A percentile compares a stretch with the other conserved stretches of the same genome.
phyloP scores from a whole-genome alignment of 2,888 invertebrate species.

The Zonitis immaculata region DNA sequence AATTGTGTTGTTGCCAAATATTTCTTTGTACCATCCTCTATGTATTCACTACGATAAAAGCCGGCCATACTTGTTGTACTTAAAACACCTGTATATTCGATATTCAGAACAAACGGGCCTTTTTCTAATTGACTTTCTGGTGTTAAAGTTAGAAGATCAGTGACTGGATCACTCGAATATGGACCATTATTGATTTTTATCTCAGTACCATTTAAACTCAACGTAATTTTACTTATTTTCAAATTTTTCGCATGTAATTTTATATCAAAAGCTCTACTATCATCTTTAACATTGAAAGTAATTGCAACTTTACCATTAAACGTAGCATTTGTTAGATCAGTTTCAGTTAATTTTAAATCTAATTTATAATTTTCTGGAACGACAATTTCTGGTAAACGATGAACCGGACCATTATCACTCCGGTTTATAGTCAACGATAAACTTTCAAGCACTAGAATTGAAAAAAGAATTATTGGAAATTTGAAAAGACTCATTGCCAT shows the following conservation, averaged over 20 bases:
- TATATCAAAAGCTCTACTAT: conserved; percentile 1
- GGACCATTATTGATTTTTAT: background rate
- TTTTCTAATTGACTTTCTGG: background rate
- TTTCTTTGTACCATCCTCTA: conserved; percentile 36
- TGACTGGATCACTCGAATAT: conserved; percentile 4
- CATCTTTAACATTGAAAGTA: background rate
- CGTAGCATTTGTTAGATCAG: background rate
- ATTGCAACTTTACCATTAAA: conserved; percentile 19
- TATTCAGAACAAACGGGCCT: conserved; percentile 28
- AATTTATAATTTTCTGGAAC: background rate
- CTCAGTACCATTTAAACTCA: background rate
- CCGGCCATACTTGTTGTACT: conserved; percentile 47
- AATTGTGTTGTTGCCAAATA: conserved; percentile 65
- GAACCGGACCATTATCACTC: background rate
- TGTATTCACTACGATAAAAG: conserved; percentile 47
- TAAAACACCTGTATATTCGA: conserved; percentile 31
- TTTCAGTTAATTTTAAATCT: conserved; percentile 10
- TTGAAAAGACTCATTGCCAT: no score
- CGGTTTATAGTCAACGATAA: background rate
- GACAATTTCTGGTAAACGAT: conserved; percentile 1
- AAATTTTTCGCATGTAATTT: conserved; percentile 10
- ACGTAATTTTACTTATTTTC: conserved; percentile 1
- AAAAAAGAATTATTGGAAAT: background rate
- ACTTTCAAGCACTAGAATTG: background rate
- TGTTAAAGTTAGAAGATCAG: conserved; percentile 6